Evolutionary conservation across 1,140 invertebrate genomes (phyloP).

Genomic region (Probaryconus sp.): DNA sequence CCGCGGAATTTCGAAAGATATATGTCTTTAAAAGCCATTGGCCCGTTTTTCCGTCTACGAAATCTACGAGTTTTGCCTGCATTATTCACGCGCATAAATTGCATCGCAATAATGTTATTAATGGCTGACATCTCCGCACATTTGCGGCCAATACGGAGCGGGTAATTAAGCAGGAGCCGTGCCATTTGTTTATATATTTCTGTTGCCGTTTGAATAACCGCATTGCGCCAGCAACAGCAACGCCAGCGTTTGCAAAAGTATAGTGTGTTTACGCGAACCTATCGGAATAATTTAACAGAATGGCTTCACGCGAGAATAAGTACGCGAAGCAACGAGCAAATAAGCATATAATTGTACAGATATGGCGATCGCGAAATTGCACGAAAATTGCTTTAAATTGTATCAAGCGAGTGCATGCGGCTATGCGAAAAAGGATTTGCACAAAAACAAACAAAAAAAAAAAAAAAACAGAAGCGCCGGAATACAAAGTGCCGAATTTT

Average conservation of each 20-base stretch:
- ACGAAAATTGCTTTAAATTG: constrained; percentile 38
- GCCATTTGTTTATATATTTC: constrained; percentile 63
- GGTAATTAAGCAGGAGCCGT: constrained; percentile 59
- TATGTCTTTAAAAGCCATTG: no score
- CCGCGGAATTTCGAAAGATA: no score
- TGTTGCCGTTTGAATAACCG: constrained; percentile 52
- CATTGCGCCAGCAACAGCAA: constrained; percentile 40
- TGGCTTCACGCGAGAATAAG: constrained; percentile 60
- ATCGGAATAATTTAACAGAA: constrained; percentile 60
- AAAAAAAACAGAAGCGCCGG: constrained; percentile 7
- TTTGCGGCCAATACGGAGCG: constrained; percentile 58
- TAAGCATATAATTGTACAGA: constrained; percentile 53
- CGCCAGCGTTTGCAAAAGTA: no score
- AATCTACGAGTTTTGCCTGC: no score
- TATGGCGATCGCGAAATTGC: constrained; percentile 33
- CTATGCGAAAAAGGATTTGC: background rate
- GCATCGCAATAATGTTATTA: constrained; percentile 64
- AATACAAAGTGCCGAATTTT: constrained; percentile 13
- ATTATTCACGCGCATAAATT: constrained; percentile 33
- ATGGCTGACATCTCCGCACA: constrained; percentile 52
- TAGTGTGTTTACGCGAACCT: constrained; percentile 53
- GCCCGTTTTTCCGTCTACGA: no score
- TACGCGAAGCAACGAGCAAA: constrained; percentile 50
- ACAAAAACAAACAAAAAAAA: no score
- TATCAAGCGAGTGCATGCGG: background rate